These are phyloP conservation scores for Aphelenchoides bicaudatus DNA, from an alignment of 2,888 invertebrate genomes.

Conservation along the genomic window DNA sequence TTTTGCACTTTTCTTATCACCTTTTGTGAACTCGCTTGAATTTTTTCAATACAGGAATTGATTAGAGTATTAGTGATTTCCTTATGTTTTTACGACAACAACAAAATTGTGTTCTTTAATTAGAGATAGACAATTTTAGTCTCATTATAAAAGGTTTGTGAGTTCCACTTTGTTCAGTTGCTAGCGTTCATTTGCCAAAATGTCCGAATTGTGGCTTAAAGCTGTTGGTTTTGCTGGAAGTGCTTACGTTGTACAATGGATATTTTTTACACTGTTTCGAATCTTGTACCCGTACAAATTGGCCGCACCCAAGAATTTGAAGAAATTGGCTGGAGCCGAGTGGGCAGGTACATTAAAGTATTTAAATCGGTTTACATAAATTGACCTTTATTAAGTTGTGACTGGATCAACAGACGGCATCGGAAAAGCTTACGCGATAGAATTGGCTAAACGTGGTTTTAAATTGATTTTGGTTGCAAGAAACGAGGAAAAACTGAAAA, in stretches of 20 bases:
- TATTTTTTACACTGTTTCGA: constrained; percentile 27
- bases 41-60: too few species aligned
- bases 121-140: not conserved
- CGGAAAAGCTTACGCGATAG: constrained; percentile 58
- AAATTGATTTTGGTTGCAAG: constrained; percentile 56
- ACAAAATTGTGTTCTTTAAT: too few species aligned
- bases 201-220: too few species aligned
- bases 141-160: constrained; percentile 4
- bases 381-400: constrained; percentile 44
- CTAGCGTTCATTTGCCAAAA: too few species aligned
- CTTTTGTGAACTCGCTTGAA: too few species aligned
- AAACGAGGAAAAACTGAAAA: constrained; percentile 52
- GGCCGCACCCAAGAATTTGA: constrained; percentile 43
- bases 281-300: constrained; percentile 44
- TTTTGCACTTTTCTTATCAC: too few species aligned
- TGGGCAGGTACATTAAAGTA: constrained; percentile 46
- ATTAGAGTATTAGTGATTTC: too few species aligned
- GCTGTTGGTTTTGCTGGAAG: constrained; percentile 43
- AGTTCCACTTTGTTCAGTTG: too few species aligned
- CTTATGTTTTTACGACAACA: too few species aligned
- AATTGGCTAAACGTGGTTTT: constrained; percentile 52
- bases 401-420: constrained; percentile 60
- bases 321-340: constrained; percentile 49
- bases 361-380: constrained; percentile 10
- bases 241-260: constrained; percentile 34